These are phyloP conservation scores for Athene cunicularia DNA, from an alignment of 2,113 vertebrate genomes.

Conservation along the genomic window DNA sequence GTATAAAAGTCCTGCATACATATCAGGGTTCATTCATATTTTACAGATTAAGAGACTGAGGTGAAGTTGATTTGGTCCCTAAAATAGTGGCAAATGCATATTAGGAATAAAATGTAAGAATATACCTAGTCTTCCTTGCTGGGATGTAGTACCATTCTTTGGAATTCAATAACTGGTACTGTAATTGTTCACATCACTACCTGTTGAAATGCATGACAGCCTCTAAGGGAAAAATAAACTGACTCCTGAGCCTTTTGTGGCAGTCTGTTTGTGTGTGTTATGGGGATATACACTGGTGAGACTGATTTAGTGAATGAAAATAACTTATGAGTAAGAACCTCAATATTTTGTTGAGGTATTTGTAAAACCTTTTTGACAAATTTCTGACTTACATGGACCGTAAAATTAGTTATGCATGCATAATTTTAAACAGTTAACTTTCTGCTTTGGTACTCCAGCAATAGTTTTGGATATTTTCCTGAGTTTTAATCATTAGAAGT, in stretches of 20 bases:
- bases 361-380: not conserved
- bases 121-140: not conserved
- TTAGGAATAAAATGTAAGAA: not conserved
- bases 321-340: not conserved
- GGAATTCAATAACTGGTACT: not conserved
- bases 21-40: not conserved
- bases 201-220: not conserved
- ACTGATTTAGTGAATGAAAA: not conserved
- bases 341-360: not conserved
- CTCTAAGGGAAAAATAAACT: not conserved
- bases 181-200: not conserved
- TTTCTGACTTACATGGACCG: not conserved
- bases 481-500: not conserved
- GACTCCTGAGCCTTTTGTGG: not conserved
- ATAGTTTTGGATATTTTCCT: rapidly evolving
- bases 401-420: not conserved
- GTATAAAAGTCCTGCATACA: not conserved
- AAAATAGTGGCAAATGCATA: not conserved
- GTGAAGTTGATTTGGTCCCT: not conserved
- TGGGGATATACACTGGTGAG: not conserved
- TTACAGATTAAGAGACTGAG: not conserved
- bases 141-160: not conserved
- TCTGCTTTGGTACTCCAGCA: not conserved
- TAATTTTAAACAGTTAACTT: not conserved
- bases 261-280: not conserved